Base-by-base conservation (phyloP, 2,797 vertebrate genomes). In the Ataeniobius toweri region DNA sequence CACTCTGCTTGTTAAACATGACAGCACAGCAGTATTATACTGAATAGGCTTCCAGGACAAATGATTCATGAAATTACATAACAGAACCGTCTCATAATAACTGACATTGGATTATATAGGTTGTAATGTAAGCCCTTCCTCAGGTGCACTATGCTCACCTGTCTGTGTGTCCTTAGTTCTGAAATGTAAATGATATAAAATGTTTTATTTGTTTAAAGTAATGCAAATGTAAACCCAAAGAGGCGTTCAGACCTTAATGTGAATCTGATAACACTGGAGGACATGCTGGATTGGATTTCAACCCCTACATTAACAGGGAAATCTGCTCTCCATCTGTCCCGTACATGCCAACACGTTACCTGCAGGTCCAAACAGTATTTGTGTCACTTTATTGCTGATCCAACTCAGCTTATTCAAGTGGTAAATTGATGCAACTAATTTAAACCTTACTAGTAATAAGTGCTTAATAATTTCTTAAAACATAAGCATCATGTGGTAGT, bases 31-130 rank as follows among this genome's bases (percentile, higher is more conserved):
- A 63, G 58, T 55, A 39, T 13, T 26, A 24, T 12, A 12, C 73
- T 61, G 24, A 75, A 78, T n/a, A 61, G 51, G 26, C 58, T 50
- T 78, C n/a, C 1, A 20, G 59, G 63, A 79, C 31, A 55, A 58
- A 72, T 63, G 73, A 80, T 51, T 73, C 73, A 82, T 5, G 70
- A 9, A 58, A 65, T 86, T 86, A 78, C 44, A 48, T 75, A 88
- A 89, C 28, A 75, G 22, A 20, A 36, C 77, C 7, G 73, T 78
- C 78, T 78, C 61, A 71, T 76, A 76, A 83, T 73, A 82, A 81
- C 58, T n/a, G 73, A 77, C 81, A 73, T 0, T 76, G 63, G 75
- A 85, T 87, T 85, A 89, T 72, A 79, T 41, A 51, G 78, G 78
- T 41, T 73, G 69, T 39, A 14, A 41, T 51, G 76, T 65, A 74